These are phyloP conservation scores for Allophyes oxyacanthae DNA, from an alignment of 2,888 invertebrate genomes.

Conservation along the genomic window DNA sequence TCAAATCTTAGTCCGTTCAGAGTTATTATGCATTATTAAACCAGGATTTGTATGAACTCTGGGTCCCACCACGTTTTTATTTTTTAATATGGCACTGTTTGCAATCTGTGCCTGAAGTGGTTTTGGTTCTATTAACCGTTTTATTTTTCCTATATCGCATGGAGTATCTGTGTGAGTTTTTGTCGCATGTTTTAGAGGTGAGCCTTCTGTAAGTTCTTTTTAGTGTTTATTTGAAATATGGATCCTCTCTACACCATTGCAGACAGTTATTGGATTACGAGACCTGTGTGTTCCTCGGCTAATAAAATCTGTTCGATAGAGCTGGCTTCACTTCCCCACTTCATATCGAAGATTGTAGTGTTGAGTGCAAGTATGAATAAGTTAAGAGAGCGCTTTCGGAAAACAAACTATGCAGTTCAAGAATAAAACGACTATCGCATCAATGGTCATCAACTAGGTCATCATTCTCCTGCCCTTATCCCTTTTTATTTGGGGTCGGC, in stretches of 20 bases:
- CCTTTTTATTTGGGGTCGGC: too few relatives aligned
- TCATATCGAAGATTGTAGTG: slow-evolving; percentile 34
- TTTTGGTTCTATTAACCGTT: too few relatives aligned
- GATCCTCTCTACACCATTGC: slow-evolving; percentile 42
- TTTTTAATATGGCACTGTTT: too few relatives aligned
- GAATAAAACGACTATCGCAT: too few relatives aligned
- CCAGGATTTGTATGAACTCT: too few relatives aligned
- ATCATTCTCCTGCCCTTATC: too few relatives aligned
- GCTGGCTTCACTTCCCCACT: slow-evolving; percentile 30
- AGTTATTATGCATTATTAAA: too few relatives aligned
- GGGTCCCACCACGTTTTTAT: too few relatives aligned
- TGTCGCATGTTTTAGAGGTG: neutral
- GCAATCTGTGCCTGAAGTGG: too few relatives aligned
- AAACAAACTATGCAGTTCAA: neutral
- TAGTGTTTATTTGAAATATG: slow-evolving; percentile 52
- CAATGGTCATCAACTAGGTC: too few relatives aligned
- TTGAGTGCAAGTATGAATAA: slow-evolving; percentile 23
- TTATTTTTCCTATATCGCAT: neutral
- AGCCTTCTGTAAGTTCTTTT: slow-evolving; percentile 9
- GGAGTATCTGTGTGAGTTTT: neutral
- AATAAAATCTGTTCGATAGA: slow-evolving; percentile 54
- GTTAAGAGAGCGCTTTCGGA: slow-evolving; percentile 1
- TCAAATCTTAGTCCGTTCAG: too few relatives aligned
- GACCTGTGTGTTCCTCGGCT: slow-evolving; percentile 46
- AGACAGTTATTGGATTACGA: slow-evolving; percentile 64